These are phyloP conservation scores for Drosophila robusta DNA, from an alignment of 2,888 invertebrate genomes.

Conservation along the genomic window DNA sequence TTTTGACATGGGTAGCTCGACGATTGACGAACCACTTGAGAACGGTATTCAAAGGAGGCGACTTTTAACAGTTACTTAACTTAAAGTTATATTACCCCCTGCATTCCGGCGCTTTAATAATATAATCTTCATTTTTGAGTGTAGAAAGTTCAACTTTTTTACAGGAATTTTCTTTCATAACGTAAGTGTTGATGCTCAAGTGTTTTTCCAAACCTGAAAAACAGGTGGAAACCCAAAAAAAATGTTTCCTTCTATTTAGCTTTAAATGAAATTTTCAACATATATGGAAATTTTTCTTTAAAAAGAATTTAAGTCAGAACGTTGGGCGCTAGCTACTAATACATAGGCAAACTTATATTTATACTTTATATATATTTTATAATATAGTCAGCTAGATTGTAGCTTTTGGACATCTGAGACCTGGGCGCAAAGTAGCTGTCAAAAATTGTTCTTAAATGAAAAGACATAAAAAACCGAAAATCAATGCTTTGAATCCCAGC, in stretches of 20 bases:
- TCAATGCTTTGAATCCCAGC: constrained; percentile 52
- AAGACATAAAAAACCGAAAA: constrained; percentile 66
- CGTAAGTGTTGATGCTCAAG: neutral
- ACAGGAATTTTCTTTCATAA: no score
- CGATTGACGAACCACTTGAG: neutral
- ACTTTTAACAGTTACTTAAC: neutral
- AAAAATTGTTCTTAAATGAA: constrained; percentile 62
- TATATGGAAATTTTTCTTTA: neutral
- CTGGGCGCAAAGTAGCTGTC: constrained; percentile 50
- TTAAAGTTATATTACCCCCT: neutral
- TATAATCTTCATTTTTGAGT: neutral
- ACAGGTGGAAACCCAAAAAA: no score
- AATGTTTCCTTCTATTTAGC: no score
- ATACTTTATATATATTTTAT: neutral
- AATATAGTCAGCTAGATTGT: constrained; percentile 5
- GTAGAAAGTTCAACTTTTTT: neutral
- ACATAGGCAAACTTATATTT: neutral
- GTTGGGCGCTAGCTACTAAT: no score
- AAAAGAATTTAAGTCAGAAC: no score
- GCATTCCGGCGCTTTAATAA: neutral
- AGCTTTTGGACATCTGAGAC: constrained; percentile 22
- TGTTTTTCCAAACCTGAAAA: no score
- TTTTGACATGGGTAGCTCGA: constrained; percentile 9
- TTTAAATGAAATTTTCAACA: neutral
- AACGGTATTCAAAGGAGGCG: neutral